These are phyloP conservation scores for Leptopilina clavipes DNA, from an alignment of 1,140 invertebrate genomes.

Conservation along the genomic window DNA sequence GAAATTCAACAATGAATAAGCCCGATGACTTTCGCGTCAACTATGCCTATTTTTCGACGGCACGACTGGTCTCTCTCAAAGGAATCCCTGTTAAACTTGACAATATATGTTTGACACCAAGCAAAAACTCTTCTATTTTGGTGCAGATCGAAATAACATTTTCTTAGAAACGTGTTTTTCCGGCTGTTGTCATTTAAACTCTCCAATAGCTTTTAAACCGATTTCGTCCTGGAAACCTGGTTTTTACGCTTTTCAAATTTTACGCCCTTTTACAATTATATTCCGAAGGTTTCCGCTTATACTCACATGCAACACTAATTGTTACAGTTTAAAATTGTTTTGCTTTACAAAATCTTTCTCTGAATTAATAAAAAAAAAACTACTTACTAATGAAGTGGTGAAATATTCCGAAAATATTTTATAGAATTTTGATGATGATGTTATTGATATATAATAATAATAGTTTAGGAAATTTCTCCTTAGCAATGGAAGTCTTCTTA, in stretches of 20 bases:
- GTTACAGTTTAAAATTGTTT: neutral
- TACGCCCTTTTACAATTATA: neutral
- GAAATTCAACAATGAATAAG: conserved; percentile 41
- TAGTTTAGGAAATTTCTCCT: no score
- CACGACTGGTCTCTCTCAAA: conserved; percentile 23
- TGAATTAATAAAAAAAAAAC: no score
- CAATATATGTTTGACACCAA: conserved; percentile 32
- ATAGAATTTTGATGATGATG: no score
- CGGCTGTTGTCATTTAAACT: neutral
- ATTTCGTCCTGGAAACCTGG: conserved; percentile 14
- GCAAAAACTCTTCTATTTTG: conserved; percentile 33
- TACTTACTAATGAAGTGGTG: no score
- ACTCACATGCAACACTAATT: no score
- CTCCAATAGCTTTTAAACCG: neutral
- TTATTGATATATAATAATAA: no score
- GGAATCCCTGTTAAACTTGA: conserved; percentile 13
- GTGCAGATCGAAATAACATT: neutral
- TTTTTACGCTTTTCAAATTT: neutral
- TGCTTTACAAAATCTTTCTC: neutral
- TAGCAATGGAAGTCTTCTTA: no score
- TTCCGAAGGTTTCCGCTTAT: neutral
- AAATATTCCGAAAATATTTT: no score
- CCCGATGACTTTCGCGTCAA: conserved; percentile 48
- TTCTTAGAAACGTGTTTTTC: conserved; percentile 27
- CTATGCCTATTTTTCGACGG: conserved; percentile 15